These are phyloP conservation scores for Marisa cornuarietis DNA, from an alignment of 1,140 invertebrate species.

Conservation along the genomic window DNA sequence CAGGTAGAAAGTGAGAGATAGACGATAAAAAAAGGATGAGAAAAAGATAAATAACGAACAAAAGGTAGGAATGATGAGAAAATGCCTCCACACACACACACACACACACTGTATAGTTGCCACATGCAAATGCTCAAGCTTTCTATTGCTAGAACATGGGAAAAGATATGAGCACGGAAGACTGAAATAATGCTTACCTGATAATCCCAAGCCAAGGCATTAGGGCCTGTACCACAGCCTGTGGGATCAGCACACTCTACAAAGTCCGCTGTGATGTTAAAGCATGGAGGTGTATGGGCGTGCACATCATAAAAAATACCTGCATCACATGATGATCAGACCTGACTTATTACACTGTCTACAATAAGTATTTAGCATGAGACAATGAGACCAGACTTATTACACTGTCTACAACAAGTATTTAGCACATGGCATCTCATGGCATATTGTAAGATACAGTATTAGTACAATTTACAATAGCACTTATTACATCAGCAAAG, in stretches of 20 bases:
- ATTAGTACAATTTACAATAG: no score
- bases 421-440: no score
- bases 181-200: constrained; percentile 46
- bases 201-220: constrained; percentile 63
- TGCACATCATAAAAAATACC: constrained; percentile 48
- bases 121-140: background rate
- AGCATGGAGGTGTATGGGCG: constrained; percentile 43
- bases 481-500: no score
- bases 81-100: background rate
- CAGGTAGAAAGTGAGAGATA: background rate
- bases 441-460: no score
- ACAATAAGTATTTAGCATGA: no score
- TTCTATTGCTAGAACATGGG: background rate
- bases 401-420: no score
- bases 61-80: background rate
- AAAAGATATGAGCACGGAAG: background rate
- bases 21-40: background rate
- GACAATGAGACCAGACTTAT: no score
- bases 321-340: constrained; percentile 13
- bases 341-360: no score
- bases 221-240: constrained; percentile 62
- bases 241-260: constrained; percentile 65
- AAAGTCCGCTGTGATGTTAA: constrained; percentile 59
- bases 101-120: background rate
- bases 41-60: background rate